Conservation (phyloP, 2,888 invertebrate genomes). For the Acrobasis repandana region DNA sequence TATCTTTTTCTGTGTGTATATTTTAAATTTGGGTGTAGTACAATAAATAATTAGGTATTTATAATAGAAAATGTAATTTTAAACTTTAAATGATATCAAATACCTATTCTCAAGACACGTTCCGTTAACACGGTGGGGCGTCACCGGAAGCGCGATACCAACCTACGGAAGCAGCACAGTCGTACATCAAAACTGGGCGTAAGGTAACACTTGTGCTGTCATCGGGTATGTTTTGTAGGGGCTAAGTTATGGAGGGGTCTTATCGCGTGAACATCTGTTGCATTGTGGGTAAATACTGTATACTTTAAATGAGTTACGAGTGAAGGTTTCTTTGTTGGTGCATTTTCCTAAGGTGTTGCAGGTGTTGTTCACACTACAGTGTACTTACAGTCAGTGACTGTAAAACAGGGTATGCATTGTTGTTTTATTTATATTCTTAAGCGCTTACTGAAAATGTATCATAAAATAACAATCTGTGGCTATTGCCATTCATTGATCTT, state of each 20-base stretch:
- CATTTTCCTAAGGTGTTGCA: conserved; percentile 3
- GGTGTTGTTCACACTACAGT: neutral
- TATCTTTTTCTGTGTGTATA: no score
- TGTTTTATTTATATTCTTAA: no score
- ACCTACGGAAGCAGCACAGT: conserved; percentile 45
- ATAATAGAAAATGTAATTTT: neutral
- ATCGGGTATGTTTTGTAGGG: conserved; percentile 24
- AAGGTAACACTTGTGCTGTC: conserved; percentile 41
- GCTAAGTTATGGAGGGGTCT: conserved; percentile 8
- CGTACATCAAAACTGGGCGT: conserved; percentile 63
- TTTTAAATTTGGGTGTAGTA: no score
- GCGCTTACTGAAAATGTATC: no score
- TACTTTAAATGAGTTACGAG: conserved; percentile 8
- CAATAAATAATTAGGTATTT: no score
- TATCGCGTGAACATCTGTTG: conserved; percentile 20
- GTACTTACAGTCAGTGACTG: no score
- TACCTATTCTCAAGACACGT: conserved; percentile 17
- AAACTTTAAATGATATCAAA: neutral
- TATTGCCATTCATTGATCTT: no score
- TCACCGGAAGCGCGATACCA: conserved; percentile 50
- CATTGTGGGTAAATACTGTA: conserved; percentile 14
- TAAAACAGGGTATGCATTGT: no score
- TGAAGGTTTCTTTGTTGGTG: conserved; percentile 4
- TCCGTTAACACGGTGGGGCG: conserved; percentile 44
- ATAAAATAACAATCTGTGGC: no score